Evolutionary conservation across 2,888 invertebrate species (phyloP).

Genomic region (Himalopsyche kuldschensis): DNA sequence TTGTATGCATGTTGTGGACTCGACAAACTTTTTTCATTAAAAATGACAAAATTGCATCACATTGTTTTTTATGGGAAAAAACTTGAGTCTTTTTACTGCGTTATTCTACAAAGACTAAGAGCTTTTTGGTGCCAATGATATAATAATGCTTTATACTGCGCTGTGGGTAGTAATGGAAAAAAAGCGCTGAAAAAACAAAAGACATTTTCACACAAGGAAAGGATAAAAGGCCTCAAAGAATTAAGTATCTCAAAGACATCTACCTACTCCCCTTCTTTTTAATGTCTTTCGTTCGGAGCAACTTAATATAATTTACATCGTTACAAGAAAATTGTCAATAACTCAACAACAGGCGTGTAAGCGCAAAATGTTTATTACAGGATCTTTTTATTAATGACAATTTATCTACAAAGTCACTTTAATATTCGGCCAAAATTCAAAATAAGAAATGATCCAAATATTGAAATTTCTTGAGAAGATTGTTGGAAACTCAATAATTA

Average conservation of each 20-base stretch:
- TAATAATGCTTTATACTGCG: slow-evolving; percentile 2
- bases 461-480: too few relatives aligned
- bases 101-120: slow-evolving; percentile 6
- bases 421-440: too few relatives aligned
- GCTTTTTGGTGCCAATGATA: slow-evolving; percentile 18
- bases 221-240: neutral
- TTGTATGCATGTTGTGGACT: neutral
- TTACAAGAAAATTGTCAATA: slow-evolving; percentile 1
- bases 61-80: slow-evolving; percentile 9
- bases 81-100: neutral
- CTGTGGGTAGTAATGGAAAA: slow-evolving; percentile 8
- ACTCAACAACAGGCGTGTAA: neutral
- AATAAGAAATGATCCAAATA: too few relatives aligned
- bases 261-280: neutral
- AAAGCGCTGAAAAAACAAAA: neutral
- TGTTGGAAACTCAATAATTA: too few relatives aligned
- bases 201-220: neutral
- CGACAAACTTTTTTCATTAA: neutral
- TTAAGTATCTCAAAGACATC: slow-evolving; percentile 1
- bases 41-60: slow-evolving; percentile 7
- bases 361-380: neutral
- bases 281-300: neutral
- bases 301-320: slow-evolving; percentile 1
- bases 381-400: too few relatives aligned
- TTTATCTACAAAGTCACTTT: too few relatives aligned